Conservation (phyloP, 2,797 vertebrate species). For the Perodicticus potto region DNA sequence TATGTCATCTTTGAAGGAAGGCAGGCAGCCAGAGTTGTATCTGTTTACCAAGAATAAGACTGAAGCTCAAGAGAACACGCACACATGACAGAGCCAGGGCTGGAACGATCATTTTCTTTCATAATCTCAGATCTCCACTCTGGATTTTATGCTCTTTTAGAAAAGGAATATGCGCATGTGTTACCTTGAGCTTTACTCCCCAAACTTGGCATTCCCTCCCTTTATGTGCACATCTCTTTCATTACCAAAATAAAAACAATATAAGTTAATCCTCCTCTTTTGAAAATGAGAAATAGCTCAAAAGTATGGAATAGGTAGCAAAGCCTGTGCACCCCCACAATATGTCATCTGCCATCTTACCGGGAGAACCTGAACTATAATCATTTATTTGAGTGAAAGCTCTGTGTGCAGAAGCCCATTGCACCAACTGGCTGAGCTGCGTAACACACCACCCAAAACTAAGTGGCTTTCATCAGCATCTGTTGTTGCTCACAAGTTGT, state of each 20-base stretch:
- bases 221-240: not conserved
- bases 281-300: not conserved
- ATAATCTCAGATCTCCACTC: not conserved
- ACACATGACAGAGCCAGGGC: not conserved
- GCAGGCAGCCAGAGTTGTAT: not conserved
- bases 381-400: not conserved
- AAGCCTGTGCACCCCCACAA: not conserved
- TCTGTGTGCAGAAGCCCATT: not conserved
- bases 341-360: not conserved
- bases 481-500: not conserved
- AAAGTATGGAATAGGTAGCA: not conserved
- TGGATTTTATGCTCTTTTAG: not conserved
- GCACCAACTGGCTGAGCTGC: not conserved
- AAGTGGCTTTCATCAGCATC: not conserved
- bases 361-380: not conserved
- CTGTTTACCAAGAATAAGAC: not conserved
- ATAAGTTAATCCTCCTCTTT: not conserved
- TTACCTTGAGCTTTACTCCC: not conserved
- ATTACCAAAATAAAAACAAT: constrained; percentile 39
- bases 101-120: not conserved
- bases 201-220: not conserved
- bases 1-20: not conserved
- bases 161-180: not conserved
- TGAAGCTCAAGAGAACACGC: not conserved
- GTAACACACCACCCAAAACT: not conserved